These are phyloP conservation scores for Tragelaphus buxtoni DNA, from an alignment of 2,113 vertebrate genomes.

Conservation along the genomic window DNA sequence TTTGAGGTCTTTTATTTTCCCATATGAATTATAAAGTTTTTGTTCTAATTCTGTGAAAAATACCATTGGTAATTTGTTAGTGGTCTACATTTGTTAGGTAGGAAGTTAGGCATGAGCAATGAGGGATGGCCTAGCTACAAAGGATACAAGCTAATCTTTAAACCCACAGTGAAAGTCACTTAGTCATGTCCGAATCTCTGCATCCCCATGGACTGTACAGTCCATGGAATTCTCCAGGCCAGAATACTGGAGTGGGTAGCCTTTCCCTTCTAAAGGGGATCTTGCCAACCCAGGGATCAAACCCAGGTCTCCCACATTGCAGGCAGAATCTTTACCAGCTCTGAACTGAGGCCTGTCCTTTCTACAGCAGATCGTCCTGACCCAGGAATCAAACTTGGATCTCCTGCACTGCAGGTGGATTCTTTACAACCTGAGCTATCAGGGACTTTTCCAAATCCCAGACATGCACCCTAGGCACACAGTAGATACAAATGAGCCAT, in stretches of 20 bases:
- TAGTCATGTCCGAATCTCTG: not conserved
- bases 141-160: not conserved
- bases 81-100: not conserved
- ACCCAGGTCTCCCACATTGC: not conserved
- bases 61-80: not conserved
- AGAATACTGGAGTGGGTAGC: not conserved
- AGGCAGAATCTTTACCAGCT: rapidly evolving
- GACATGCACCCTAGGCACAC: not conserved
- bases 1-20: not conserved
- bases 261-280: not conserved
- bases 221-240: not conserved
- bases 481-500: not conserved
- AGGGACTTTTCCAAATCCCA: not conserved
- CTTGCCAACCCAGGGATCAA: not conserved
- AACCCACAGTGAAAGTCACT: not conserved
- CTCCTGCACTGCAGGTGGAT: not conserved
- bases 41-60: not conserved
- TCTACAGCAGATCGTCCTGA: not conserved
- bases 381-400: not conserved
- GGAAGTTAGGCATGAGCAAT: not conserved
- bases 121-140: not conserved
- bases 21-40: not conserved
- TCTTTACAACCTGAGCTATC: not conserved
- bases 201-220: not conserved
- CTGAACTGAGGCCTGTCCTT: not conserved